phyloP scores from a whole-genome alignment of 1,140 invertebrate genomes.

The Myzus persicae region DNA sequence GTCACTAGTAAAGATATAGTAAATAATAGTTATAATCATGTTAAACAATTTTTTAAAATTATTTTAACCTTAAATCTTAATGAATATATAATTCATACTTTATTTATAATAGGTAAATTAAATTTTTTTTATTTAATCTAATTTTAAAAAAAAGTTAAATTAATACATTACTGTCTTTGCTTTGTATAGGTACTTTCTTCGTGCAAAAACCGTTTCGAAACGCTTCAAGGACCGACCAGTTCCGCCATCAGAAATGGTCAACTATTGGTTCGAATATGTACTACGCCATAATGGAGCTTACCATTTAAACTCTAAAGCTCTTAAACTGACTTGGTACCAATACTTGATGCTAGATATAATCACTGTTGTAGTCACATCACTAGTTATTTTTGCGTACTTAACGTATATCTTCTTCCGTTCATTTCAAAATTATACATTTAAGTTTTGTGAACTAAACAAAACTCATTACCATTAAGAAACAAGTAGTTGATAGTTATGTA shows the following conservation, averaged over 20 bases:
- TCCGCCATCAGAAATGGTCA: slow-evolving; percentile 67
- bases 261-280: slow-evolving; percentile 71
- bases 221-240: slow-evolving; percentile 68
- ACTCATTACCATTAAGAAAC: neutral
- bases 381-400: neutral
- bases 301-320: slow-evolving; percentile 25
- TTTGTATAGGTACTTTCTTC: slow-evolving; percentile 41
- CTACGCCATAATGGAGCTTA: slow-evolving; percentile 65
- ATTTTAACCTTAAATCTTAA: neutral
- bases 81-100: neutral
- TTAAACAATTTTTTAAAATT: neutral
- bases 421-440: neutral
- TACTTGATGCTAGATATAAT: slow-evolving; percentile 51
- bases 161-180: neutral
- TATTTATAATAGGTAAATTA: neutral
- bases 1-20: neutral
- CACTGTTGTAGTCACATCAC: neutral
- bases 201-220: slow-evolving; percentile 44
- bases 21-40: neutral
- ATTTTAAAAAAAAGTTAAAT: neutral
- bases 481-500: neutral
- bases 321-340: slow-evolving; percentile 46
- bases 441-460: neutral
- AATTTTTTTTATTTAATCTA: neutral
- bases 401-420: neutral